Conservation (phyloP, 1,140 invertebrate species). For the Drosophila nasuta region DNA sequence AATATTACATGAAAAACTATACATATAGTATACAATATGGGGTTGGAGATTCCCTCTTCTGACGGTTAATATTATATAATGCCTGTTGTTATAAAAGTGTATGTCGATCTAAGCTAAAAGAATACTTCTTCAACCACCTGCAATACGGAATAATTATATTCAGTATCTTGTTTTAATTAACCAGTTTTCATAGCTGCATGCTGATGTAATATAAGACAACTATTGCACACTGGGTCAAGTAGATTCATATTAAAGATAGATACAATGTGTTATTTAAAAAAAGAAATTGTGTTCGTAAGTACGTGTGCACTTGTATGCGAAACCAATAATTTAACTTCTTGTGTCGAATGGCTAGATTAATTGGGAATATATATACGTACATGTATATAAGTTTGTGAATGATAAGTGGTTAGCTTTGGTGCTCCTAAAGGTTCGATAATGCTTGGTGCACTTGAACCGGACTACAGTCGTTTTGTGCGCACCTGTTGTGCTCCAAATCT, state of each 20-base stretch:
- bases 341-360: constrained; percentile 59
- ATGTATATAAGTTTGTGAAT: constrained; percentile 48
- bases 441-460: constrained; percentile 58
- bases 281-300: constrained; percentile 45
- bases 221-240: constrained; percentile 78
- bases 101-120: neutral
- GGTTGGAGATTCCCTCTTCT: no score
- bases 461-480: constrained; percentile 46
- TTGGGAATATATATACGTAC: constrained; percentile 42
- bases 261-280: constrained; percentile 22
- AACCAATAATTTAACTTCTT: constrained; percentile 48
- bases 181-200: constrained; percentile 49
- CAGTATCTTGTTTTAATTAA: constrained; percentile 46
- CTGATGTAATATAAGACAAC: constrained; percentile 69
- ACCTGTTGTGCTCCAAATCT: constrained; percentile 63
- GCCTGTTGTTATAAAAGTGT: neutral
- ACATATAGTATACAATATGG: no score
- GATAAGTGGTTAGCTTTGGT: constrained; percentile 58
- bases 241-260: constrained; percentile 48
- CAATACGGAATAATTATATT: constrained; percentile 16
- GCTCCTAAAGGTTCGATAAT: constrained; percentile 45
- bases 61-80: no score
- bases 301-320: constrained; percentile 49
- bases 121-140: constrained; percentile 16
- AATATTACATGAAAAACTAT: no score